A percentile compares a stretch with the other conserved stretches of the same genome.
phyloP scores from a whole-genome alignment of 2,888 invertebrate genomes.

The Drosophila testacea region DNA sequence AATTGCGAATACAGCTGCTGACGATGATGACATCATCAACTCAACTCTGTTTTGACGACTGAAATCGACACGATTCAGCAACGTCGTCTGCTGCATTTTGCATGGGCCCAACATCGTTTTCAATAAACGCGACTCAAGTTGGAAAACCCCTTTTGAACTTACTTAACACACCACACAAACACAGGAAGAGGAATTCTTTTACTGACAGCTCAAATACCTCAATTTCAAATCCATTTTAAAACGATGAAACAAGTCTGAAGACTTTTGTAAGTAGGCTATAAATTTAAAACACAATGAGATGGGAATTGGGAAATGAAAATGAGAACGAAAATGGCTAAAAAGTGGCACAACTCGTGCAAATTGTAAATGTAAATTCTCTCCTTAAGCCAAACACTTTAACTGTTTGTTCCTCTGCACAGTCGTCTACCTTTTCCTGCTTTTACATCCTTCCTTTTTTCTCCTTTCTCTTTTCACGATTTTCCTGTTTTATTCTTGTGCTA shows the following conservation, averaged over 20 bases:
- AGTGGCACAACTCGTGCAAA: conserved; percentile 18
- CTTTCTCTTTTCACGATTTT: background rate
- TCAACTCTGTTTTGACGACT: background rate
- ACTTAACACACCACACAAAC: no score
- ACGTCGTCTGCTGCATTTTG: conserved; percentile 11
- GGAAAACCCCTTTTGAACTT: conserved; percentile 8
- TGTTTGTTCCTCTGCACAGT: background rate
- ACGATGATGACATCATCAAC: conserved; percentile 65
- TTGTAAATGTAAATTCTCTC: conserved; percentile 25
- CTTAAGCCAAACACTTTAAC: conserved; percentile 35
- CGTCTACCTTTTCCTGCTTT: background rate
- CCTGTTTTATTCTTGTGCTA: conserved; percentile 11
- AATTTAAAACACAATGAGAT: conserved; percentile 41
- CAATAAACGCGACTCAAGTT: conserved; percentile 11
- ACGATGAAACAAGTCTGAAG: conserved; percentile 1
- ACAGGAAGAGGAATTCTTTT: conserved; percentile 9
- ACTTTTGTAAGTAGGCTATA: conserved; percentile 31
- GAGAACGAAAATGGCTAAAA: conserved; percentile 6
- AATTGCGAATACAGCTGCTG: conserved; percentile 59
- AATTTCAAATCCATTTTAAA: conserved; percentile 32
- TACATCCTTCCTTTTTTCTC: background rate
- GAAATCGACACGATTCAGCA: background rate
- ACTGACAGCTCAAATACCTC: conserved; percentile 31
- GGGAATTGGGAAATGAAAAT: conserved; percentile 2
- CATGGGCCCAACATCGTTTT: conserved; percentile 11